These are phyloP conservation scores for Parnassius apollo DNA, from an alignment of 2,888 invertebrate genomes.

Conservation along the genomic window DNA sequence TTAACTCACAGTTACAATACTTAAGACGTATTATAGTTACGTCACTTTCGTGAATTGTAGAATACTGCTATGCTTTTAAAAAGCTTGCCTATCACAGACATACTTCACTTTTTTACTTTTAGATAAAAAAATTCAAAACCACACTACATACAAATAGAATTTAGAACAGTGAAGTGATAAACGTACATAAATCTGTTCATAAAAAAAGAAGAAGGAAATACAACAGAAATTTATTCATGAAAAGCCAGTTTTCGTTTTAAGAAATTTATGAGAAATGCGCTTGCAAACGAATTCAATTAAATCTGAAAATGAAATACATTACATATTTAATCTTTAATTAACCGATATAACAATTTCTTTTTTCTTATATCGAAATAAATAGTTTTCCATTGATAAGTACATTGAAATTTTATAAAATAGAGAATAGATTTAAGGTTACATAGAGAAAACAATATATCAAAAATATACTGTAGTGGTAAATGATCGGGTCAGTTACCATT, in stretches of 20 bases:
- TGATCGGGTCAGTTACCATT: not conserved
- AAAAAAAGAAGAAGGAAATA: too few relatives aligned
- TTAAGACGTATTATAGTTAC: conserved; percentile 38
- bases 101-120: conserved; percentile 31
- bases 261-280: too few relatives aligned
- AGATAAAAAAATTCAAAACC: not conserved
- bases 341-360: too few relatives aligned
- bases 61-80: conserved; percentile 70
- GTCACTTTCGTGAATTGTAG: conserved; percentile 52
- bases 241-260: too few relatives aligned
- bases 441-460: not conserved
- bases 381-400: too few relatives aligned
- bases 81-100: conserved; percentile 75
- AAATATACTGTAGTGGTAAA: not conserved
- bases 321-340: too few relatives aligned
- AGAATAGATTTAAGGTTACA: too few relatives aligned
- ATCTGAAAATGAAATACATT: too few relatives aligned
- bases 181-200: not conserved
- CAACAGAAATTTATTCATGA: too few relatives aligned
- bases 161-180: not conserved
- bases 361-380: too few relatives aligned
- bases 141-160: not conserved
- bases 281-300: too few relatives aligned
- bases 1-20: conserved; percentile 31
- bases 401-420: too few relatives aligned